phyloP scores from a whole-genome alignment of 2,888 invertebrate species.

The Lamellibrachia satsuma region DNA sequence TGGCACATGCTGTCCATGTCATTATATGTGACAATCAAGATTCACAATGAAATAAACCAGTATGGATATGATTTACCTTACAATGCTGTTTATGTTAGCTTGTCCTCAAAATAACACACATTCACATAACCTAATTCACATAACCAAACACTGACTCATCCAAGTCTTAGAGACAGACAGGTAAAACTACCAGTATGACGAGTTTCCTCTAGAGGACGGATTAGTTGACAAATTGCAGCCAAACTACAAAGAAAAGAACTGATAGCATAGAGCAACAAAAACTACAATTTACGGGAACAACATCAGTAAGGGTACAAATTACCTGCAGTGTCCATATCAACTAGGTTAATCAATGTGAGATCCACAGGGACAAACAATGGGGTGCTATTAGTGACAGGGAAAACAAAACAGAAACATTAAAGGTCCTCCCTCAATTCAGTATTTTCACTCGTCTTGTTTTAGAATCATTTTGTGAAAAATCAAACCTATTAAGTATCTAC shows the following conservation, averaged over 20 bases:
- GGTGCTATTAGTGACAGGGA: neutral
- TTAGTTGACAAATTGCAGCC: neutral
- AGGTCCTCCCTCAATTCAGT: neutral
- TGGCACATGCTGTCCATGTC: neutral
- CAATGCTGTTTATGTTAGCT: neutral
- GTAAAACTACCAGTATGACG: neutral
- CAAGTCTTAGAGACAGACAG: neutral
- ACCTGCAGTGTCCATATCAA: neutral
- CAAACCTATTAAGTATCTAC: no score
- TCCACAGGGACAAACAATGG: neutral
- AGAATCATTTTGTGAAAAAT: no score
- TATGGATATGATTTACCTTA: neutral
- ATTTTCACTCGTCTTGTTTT: neutral
- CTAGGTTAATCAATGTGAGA: neutral
- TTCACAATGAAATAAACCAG: neutral
- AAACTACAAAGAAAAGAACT: neutral
- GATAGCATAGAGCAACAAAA: neutral
- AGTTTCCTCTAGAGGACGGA: neutral
- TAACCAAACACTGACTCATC: neutral
- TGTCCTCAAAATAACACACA: neutral
- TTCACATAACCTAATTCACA: neutral
- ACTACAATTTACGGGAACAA: neutral
- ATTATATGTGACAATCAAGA: neutral
- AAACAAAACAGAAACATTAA: neutral
- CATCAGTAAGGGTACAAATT: neutral